These are phyloP conservation scores for Nerophis ophidion DNA, from an alignment of 2,113 vertebrate genomes.

Conservation along the genomic window DNA sequence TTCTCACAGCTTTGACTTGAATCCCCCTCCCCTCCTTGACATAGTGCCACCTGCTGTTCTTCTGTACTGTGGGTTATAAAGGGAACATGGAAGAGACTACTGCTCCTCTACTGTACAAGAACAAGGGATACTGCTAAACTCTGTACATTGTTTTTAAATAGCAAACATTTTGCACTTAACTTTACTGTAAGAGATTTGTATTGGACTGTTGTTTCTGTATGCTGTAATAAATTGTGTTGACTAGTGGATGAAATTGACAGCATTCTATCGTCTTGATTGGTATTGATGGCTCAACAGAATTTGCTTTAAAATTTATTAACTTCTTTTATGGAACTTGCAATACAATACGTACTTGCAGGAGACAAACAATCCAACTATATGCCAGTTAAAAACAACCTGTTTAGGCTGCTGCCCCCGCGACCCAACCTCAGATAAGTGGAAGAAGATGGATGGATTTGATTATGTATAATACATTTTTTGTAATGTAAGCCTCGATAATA, in stretches of 20 bases:
- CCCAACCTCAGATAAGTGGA: no score
- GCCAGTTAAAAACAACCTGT: no score
- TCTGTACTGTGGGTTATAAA: slow-evolving; percentile 56
- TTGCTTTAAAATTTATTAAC: slow-evolving; percentile 53
- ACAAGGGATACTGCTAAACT: slow-evolving; percentile 63
- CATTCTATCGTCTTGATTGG: neutral
- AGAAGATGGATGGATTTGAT: no score
- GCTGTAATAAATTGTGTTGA: slow-evolving; percentile 65
- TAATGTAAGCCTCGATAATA: no score
- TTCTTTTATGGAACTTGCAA: slow-evolving; percentile 54
- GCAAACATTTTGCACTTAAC: slow-evolving; percentile 80
- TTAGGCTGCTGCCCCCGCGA: no score
- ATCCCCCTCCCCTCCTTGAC: slow-evolving; percentile 12
- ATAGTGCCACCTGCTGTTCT: slow-evolving; percentile 61
- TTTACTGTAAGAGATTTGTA: slow-evolving; percentile 69
- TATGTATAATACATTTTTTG: no score
- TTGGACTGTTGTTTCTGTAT: slow-evolving; percentile 57
- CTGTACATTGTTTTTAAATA: slow-evolving; percentile 61
- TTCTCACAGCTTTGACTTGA: slow-evolving; percentile 24
- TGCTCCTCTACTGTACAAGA: slow-evolving; percentile 71
- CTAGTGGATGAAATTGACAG: neutral
- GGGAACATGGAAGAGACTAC: slow-evolving; percentile 62
- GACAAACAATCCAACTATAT: slow-evolving; percentile 43
- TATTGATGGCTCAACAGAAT: slow-evolving; percentile 18
- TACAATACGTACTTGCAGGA: slow-evolving; percentile 71